A percentile compares a stretch with the other conserved stretches of the same genome.
phyloP scores from a whole-genome alignment of 2,888 invertebrate species.

The Chrysina gloriosa region DNA sequence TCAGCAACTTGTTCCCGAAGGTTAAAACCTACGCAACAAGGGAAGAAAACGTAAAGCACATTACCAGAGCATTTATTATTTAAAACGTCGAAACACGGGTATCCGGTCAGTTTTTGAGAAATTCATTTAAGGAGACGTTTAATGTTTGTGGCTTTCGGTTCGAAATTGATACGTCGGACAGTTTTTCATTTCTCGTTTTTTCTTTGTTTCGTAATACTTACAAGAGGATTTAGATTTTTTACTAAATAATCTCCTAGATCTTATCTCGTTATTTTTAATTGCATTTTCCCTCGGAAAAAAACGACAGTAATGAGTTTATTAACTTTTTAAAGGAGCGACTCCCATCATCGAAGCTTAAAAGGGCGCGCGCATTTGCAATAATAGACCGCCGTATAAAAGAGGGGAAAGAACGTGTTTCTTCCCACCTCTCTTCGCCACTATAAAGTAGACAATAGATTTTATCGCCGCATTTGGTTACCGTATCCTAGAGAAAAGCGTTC shows the following conservation, averaged over 20 bases:
- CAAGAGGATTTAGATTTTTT: background rate
- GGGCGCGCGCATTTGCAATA: conserved; percentile 9
- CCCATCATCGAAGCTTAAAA: no score
- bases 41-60: conserved; percentile 29
- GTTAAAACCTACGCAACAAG: conserved; percentile 12
- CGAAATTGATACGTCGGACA: no score
- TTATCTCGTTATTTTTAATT: background rate
- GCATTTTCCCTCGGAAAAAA: background rate
- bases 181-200: no score
- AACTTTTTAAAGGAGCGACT: background rate
- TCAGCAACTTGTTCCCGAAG: conserved; percentile 9
- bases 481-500: conserved; percentile 35
- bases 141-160: no score
- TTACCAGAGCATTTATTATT: conserved; percentile 26
- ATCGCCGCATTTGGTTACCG: conserved; percentile 42
- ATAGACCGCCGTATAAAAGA: background rate
- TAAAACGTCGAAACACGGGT: conserved; percentile 12
- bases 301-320: background rate
- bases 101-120: conserved; percentile 7
- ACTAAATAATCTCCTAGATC: background rate
- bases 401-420: background rate
- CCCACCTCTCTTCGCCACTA: conserved; percentile 11
- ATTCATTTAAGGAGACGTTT: conserved; percentile 8
- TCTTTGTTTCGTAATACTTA: no score
- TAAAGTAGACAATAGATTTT: conserved; percentile 42